Evolutionary conservation across 1,140 invertebrate species (phyloP), one percentile per base, ranked within the genome.

Genomic region (Drosophila bocki): DNA sequence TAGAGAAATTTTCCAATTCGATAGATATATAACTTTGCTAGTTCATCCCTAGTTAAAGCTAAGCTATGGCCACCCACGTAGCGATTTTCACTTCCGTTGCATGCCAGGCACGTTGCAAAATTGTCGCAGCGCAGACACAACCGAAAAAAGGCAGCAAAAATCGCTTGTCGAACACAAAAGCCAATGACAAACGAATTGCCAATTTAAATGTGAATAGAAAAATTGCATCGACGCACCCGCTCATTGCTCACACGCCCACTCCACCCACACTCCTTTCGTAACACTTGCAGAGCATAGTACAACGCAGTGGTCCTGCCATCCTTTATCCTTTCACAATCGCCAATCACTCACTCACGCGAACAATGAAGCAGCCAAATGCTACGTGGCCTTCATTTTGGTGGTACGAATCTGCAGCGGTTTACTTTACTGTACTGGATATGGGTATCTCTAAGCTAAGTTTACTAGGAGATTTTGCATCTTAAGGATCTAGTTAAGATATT

Each of bases 121-220:
- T 88, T 90, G 85, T 88, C 85, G 85, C 85, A 90, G 68, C 75
- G 60, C 85, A 81, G 48, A 50, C 60, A 59, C 60, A 59, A 19
- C 41, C 32, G 12, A 75, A 63, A 53, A 69, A 82, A 63, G 48
- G 47, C 69, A 60, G 50, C 45, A 60, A 57, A 63, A 72, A 71
- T 70, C 47, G 37, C 12, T 72, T 1, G 44, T 13, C 41, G 42
- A 60, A 81, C 64, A 88, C 84, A 88, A 88, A 88, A 79, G 85
- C 85, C 78, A 79, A 78, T 70, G 75, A 68, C 85, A 88, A 90
- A 79, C 85, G 85, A 88, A 88, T 88, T 90, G 84, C 78, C 85
- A 88, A 88, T 88, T 88, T 88, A 88, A 90, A 88, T 88, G 75
- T 88, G 84, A 88, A 88, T 88, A 88, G 84, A 88, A 90, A 87